These are phyloP conservation scores for Nyctibius grandis DNA, from an alignment of 2,797 vertebrate species.

Conservation along the genomic window DNA sequence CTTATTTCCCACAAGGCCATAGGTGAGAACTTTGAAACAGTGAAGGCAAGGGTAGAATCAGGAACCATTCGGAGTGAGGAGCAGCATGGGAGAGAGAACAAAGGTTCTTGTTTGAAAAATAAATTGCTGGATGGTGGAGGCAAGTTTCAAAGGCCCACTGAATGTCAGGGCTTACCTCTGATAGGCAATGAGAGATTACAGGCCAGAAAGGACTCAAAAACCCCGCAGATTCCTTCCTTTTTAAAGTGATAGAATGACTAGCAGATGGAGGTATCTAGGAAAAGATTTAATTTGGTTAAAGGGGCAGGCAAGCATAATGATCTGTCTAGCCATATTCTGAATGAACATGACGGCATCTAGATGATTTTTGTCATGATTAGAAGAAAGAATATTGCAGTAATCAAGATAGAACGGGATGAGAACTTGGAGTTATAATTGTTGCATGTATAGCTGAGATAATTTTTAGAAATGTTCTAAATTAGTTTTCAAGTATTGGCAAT, in stretches of 20 bases:
- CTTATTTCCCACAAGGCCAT: neutral
- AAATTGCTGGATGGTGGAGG: neutral
- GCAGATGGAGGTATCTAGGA: neutral
- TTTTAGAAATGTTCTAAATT: neutral
- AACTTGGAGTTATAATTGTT: neutral
- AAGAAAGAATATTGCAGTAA: neutral
- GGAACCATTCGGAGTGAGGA: neutral
- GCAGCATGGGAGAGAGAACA: neutral
- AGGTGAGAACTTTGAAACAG: neutral
- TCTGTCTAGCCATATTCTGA: neutral
- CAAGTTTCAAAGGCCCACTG: neutral
- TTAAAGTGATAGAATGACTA: neutral
- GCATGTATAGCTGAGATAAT: neutral
- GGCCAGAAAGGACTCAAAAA: neutral
- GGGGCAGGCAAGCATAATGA: neutral
- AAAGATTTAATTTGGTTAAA: neutral
- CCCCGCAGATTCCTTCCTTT: fast-evolving
- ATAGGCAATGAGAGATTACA: neutral
- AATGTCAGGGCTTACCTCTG: neutral
- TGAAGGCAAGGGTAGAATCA: neutral
- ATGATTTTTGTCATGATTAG: neutral
- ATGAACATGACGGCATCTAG: neutral
- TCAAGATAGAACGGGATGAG: neutral
- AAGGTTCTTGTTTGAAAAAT: neutral
- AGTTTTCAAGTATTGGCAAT: neutral